Percentiles rank a stretch among this genome's conserved stretches.
Conservation (phyloP, 2,797 vertebrate species). For the Pachyuromys duprasi region DNA sequence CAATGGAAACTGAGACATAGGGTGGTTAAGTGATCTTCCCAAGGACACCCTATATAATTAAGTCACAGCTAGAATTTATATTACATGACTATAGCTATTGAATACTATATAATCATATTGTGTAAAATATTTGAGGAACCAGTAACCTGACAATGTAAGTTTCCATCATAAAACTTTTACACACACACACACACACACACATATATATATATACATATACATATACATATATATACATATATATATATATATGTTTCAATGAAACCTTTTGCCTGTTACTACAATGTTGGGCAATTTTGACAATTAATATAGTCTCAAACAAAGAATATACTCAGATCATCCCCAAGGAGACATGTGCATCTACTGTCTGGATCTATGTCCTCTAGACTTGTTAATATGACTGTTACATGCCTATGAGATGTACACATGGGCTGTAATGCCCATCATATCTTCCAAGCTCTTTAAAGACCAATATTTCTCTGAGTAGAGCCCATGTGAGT, state of each 20-base stretch:
- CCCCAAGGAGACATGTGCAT: rapidly evolving
- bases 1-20: not conserved
- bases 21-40: not conserved
- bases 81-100: not conserved
- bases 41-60: not conserved
- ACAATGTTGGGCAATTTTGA: not conserved
- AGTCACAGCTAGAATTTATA: not conserved
- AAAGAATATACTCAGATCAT: not conserved
- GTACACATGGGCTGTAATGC: rapidly evolving
- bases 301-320: not conserved
- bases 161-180: not conserved
- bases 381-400: not conserved
- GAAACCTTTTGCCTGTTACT: not conserved
- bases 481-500: not conserved
- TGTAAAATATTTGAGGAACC: not conserved
- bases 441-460: not conserved
- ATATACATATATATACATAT: not conserved
- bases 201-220: too few species aligned
- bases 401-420: not conserved
- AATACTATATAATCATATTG: not conserved
- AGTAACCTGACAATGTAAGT: not conserved
- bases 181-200: not conserved
- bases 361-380: not conserved
- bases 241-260: not conserved
- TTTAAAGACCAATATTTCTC: not conserved